Conservation (phyloP, 2,888 invertebrate genomes). For the Calliphora vomitoria region DNA sequence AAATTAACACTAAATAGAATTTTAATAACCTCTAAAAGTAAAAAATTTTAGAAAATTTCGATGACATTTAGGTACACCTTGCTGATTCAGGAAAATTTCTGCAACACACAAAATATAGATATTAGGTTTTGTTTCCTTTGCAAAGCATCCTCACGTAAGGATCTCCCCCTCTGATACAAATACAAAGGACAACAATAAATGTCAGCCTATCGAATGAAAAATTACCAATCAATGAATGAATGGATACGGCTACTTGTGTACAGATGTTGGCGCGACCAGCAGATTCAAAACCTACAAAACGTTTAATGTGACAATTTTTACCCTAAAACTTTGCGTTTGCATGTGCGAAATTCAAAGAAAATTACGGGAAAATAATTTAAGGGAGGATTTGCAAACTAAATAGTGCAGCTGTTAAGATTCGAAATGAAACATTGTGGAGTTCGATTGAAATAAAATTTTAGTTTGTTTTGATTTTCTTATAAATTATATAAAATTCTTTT, state of each 20-base stretch:
- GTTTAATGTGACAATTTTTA: slow-evolving; percentile 44
- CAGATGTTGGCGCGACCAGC: slow-evolving; percentile 65
- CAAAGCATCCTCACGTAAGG: background rate
- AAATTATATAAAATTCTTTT: slow-evolving; percentile 40
- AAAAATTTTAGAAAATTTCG: no score
- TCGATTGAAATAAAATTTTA: background rate
- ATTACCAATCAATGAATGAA: slow-evolving; percentile 81
- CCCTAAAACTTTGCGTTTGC: slow-evolving; percentile 36
- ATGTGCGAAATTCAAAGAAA: slow-evolving; percentile 16
- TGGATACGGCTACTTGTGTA: slow-evolving; percentile 24
- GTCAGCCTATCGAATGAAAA: slow-evolving; percentile 81
- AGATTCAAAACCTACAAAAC: slow-evolving; percentile 45
- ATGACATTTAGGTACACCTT: no score
- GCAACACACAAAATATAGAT: no score
- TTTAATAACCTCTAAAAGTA: no score
- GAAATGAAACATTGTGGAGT: background rate
- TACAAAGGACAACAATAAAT: slow-evolving; percentile 74
- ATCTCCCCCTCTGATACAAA: slow-evolving; percentile 11
- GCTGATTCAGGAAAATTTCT: no score
- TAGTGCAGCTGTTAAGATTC: slow-evolving; percentile 72
- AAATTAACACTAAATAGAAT: no score
- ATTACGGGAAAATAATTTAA: slow-evolving; percentile 28
- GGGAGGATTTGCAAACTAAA: slow-evolving; percentile 58
- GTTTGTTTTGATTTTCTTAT: slow-evolving; percentile 6
- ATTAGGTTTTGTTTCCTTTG: background rate